These are phyloP conservation scores for Drosophila truncata DNA, from an alignment of 1,140 invertebrate species.

Conservation along the genomic window DNA sequence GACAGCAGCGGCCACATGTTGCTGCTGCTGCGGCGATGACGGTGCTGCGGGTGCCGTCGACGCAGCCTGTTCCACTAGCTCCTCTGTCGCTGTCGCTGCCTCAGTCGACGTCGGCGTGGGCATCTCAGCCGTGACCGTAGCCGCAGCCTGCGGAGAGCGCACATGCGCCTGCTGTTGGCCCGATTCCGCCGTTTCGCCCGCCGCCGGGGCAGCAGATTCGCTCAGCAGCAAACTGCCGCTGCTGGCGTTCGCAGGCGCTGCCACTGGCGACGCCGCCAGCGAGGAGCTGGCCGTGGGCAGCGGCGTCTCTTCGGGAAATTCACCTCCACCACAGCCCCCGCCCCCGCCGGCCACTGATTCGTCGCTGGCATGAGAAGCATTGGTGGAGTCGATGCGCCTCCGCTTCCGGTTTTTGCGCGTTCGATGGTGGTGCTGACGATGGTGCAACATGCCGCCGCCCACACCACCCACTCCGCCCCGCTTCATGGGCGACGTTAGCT, in stretches of 20 bases:
- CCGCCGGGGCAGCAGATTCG: conserved; percentile 61
- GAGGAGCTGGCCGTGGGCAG: conserved; percentile 52
- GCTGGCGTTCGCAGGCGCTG: conserved; percentile 34
- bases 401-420: conserved; percentile 84
- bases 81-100: conserved; percentile 30
- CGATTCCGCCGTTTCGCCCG: conserved; percentile 70
- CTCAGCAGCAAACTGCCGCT: conserved; percentile 54
- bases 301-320: conserved; percentile 37
- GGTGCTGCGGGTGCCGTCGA: conserved; percentile 21
- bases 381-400: conserved; percentile 68
- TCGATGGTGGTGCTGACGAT: conserved; percentile 79
- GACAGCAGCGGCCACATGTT: conserved; percentile 60
- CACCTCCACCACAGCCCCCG: conserved; percentile 33
- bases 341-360: conserved; percentile 37
- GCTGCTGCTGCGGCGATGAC: conserved; percentile 48
- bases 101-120: conserved; percentile 48
- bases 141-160: conserved; percentile 63
- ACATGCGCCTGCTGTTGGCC: conserved; percentile 72
- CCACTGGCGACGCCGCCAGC: conserved; percentile 65
- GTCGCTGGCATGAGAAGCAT: conserved; percentile 63
- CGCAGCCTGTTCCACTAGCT: conserved; percentile 57
- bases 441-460: conserved; percentile 53
- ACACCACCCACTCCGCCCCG: conserved; percentile 46
- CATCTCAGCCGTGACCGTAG: conserved; percentile 57
- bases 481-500: conserved; percentile 86